Base-by-base conservation (phyloP, 2,888 invertebrate species). In the Cyrtodaria siliqua region DNA sequence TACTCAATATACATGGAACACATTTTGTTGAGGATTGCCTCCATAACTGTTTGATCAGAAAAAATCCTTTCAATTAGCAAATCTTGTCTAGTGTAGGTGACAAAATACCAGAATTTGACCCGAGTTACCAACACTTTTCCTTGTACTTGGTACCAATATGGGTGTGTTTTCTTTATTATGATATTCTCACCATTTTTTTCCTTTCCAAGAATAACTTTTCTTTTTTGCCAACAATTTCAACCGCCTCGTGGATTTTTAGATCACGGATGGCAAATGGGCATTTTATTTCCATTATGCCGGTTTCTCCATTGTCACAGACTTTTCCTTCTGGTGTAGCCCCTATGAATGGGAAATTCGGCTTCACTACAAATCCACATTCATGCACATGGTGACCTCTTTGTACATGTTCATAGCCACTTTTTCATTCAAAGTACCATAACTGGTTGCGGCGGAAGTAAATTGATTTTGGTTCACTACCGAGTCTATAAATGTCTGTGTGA, bases 311-410 rank as follows among this genome's bases (percentile, higher is more conserved):
- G 2, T 70, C 73, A 47, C 77, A 73, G 2, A 80, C 63, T 47
- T 77, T 74, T 14, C 53, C 71, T 53, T 77, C 70, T 55, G 71
- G 75, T 8, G 74, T 52, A 4, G 77, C 81, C 12, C 72, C 76
- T n/a, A 80, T 50, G 55, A 69, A 77, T n/a, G 80, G 67, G 47
- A 77, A 80, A 12, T 27, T 20, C 9, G 52, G 49, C 49, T 73
- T 80, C 0, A 80, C 55, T 9, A 80, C 18, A 26, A 77, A 52
- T 4, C 77, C 76, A 66, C 76, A 77, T 14, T 69, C 72, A 62
- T 79, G 79, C 24, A 74, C 70, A 74, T 74, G 71, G 40, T 69
- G 67, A 0, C 33, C 18, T 33, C 64, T 61, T 24, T 77, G 50
- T 72, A 68, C 42, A 64, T 64, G 12, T 29, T 53, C 27, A 38